These are phyloP conservation scores for Zophobas atratus DNA, from an alignment of 1,140 invertebrate species.

Conservation along the genomic window DNA sequence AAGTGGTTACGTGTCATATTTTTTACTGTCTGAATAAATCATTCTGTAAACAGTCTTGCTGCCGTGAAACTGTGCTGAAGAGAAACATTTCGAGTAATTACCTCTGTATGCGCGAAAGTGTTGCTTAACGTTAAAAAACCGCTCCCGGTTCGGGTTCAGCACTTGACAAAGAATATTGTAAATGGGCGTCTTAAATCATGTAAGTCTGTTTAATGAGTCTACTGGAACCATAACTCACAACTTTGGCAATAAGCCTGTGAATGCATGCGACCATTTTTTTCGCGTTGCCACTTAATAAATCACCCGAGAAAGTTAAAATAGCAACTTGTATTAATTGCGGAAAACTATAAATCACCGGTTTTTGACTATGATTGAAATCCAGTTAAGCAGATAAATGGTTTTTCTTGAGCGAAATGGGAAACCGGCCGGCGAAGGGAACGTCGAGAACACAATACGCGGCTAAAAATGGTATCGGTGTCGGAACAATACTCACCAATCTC, in stretches of 20 bases:
- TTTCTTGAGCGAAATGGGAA: slow-evolving; percentile 42
- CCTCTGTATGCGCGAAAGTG: background rate
- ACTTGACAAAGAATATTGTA: slow-evolving; percentile 2
- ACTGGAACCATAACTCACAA: slow-evolving; percentile 46
- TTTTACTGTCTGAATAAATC: too few relatives aligned
- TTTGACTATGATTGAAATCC: slow-evolving; percentile 52
- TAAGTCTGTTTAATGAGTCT: slow-evolving; percentile 24
- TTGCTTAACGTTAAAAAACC: background rate
- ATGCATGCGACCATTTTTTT: slow-evolving; percentile 39
- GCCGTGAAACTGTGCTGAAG: too few relatives aligned
- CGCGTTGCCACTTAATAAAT: slow-evolving; percentile 40
- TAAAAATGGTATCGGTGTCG: slow-evolving; percentile 53
- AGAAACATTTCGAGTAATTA: too few relatives aligned
- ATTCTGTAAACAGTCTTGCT: too few relatives aligned
- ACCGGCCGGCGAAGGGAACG: slow-evolving; percentile 41
- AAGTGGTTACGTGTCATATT: too few relatives aligned
- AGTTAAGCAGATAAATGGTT: slow-evolving; percentile 55
- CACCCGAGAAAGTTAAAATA: slow-evolving; percentile 39
- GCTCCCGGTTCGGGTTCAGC: background rate
- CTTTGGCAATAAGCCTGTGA: slow-evolving; percentile 49
- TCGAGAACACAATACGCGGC: slow-evolving; percentile 50
- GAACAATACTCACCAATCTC: slow-evolving; percentile 54
- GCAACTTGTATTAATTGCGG: slow-evolving; percentile 48
- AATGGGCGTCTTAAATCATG: slow-evolving; percentile 18
- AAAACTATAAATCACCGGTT: slow-evolving; percentile 48